Base-by-base conservation (phyloP, 53 echinoderm and acorn worm genomes). In the Zoroaster sp. region DNA sequence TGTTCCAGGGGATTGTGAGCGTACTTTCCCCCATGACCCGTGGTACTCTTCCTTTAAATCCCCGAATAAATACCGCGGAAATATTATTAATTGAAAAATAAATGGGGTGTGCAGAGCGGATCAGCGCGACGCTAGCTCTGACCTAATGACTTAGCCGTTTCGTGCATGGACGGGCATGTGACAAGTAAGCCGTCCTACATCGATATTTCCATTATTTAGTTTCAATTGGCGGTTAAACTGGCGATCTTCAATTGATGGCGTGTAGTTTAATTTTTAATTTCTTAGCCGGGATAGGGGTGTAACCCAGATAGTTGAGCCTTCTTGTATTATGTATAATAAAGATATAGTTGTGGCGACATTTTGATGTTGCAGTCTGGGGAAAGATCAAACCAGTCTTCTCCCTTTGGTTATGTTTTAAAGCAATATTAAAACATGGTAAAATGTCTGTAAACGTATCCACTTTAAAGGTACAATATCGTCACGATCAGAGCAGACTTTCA, bases 51-150 rank as follows among this genome's bases (percentile, higher is more conserved):
- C 34, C 7, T 32, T 28, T 9, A 77, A 85, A 85, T 69, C 85
- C 85, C 49, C 85, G 35, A 69, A 85, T 71, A 85, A 85, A 85
- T 85, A 85, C 70, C 49, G 47, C 85, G 85, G 70, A 85, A 85
- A 70, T 69, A 85, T 85, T 85, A 85, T 85, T 85, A 85, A 85
- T 85, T 85, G 85, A 85, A 85, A 85, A 85, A 46, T 85, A 85
- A 85, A 85, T 85, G 85, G 85, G 85, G 85, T 85, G 85, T 85
- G 85, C 51, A 51, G 37, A 47, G 36, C 70, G 83, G 85, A 85
- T 85, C 71, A 47, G 51, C 68, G 67, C 66, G 43, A 67, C 45
- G 82, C 66, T 40, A 68, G 43, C 63, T 28, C 28, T 28, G 2
- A 33, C 68, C 66, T 39, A 82, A 44, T 82, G 38, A 82, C 68